These are phyloP conservation scores for Pituophis catenifer DNA, from an alignment of 2,113 vertebrate genomes.

Conservation along the genomic window DNA sequence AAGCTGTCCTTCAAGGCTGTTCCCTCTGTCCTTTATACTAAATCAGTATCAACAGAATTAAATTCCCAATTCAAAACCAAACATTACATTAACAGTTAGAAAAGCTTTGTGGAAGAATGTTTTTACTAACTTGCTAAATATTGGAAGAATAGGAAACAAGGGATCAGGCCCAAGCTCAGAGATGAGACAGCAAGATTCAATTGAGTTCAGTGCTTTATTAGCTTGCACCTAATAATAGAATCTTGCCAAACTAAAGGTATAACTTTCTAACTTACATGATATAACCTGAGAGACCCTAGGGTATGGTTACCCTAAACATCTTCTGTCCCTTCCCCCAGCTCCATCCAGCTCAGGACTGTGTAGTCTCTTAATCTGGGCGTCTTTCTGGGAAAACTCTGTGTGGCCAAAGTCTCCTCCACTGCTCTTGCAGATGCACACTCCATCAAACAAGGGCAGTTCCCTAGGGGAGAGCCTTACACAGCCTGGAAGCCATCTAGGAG, in stretches of 20 bases:
- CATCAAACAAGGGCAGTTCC: not conserved
- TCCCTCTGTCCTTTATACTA: not conserved
- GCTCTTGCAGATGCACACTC: not conserved
- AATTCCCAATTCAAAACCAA: not conserved
- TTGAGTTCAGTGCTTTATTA: not conserved
- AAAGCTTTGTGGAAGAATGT: not conserved
- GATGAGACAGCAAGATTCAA: not conserved
- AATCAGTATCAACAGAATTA: not conserved
- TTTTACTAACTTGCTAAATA: not conserved
- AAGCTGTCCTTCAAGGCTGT: not conserved
- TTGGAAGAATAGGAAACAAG: not conserved
- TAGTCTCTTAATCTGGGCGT: not conserved
- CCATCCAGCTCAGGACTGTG: not conserved
- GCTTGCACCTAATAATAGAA: not conserved
- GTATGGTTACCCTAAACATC: not conserved
- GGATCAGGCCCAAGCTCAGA: not conserved
- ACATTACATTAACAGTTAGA: not conserved
- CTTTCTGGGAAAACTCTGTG: not conserved
- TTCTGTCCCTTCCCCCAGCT: not conserved
- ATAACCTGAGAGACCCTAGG: not conserved
- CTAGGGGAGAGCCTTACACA: not conserved
- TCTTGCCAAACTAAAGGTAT: not conserved
- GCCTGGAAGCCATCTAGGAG: not conserved
- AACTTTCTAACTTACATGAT: not conserved
- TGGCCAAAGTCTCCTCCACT: not conserved